Percentiles rank a stretch among this genome's conserved stretches.
Conservation (phyloP, 2,797 vertebrate genomes). For the Bovichtus diacanthus region DNA sequence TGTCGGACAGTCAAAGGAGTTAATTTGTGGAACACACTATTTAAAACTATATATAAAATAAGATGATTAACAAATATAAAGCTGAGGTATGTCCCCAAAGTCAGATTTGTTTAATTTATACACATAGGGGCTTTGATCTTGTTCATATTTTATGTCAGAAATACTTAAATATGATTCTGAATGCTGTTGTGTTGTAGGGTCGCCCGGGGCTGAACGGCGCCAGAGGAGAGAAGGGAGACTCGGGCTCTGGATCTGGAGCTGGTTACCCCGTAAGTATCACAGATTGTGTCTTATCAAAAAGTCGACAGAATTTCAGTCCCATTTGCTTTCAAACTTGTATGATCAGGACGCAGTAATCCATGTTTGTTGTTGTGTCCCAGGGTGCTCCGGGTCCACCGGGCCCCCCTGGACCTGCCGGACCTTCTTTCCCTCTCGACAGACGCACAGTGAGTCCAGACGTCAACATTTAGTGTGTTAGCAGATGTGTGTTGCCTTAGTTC, state of each 20-base stretch:
- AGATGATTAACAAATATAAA: too few relatives aligned
- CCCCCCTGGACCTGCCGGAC: conserved; percentile 84
- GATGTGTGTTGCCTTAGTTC: too few relatives aligned
- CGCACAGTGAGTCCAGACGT: conserved; percentile 60
- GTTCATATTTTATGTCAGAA: neutral
- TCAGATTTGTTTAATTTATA: neutral
- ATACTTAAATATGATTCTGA: neutral
- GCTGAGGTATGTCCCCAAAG: too few relatives aligned
- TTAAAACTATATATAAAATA: too few relatives aligned
- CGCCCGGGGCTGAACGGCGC: conserved; percentile 92
- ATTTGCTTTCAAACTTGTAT: neutral
- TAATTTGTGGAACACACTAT: too few relatives aligned
- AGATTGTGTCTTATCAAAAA: neutral
- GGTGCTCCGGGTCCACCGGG: conserved; percentile 87
- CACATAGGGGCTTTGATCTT: neutral
- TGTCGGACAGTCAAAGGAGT: too few relatives aligned
- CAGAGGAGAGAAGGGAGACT: conserved; percentile 92
- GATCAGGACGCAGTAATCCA: neutral
- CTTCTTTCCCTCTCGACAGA: conserved; percentile 33
- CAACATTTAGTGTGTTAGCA: neutral
- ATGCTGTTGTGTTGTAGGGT: conserved; percentile 81
- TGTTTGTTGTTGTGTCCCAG: conserved; percentile 59
- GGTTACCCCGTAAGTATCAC: conserved; percentile 82
- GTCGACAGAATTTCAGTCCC: neutral
- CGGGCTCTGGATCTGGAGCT: conserved; percentile 59